These are phyloP conservation scores for Mylabris phalerata DNA, from an alignment of 1,140 invertebrate genomes.

Conservation along the genomic window DNA sequence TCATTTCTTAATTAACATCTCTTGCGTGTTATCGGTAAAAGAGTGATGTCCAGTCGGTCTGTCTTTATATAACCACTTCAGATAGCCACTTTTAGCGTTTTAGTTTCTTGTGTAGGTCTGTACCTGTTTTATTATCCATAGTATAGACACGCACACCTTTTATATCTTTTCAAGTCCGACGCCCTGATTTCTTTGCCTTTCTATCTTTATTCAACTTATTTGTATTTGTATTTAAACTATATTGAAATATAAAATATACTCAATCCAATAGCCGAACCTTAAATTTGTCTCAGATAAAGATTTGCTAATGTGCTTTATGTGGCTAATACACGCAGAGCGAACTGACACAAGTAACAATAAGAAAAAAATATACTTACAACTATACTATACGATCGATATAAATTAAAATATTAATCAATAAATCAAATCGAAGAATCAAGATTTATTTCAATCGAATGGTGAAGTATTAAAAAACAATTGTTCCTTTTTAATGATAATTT, in stretches of 20 bases:
- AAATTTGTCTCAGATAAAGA: slow-evolving; percentile 8
- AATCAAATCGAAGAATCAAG: too few relatives aligned
- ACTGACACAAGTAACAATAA: too few relatives aligned
- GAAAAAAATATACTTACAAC: too few relatives aligned
- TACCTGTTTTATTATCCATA: slow-evolving; percentile 22
- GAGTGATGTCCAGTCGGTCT: slow-evolving; percentile 28
- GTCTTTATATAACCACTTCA: slow-evolving; percentile 1
- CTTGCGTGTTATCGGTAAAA: slow-evolving; percentile 31
- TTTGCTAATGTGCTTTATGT: not conserved
- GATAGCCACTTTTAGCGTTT: slow-evolving; percentile 28
- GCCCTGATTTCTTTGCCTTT: not conserved
- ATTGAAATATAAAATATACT: too few relatives aligned
- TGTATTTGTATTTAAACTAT: too few relatives aligned
- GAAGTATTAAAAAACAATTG: too few relatives aligned
- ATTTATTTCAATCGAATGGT: too few relatives aligned
- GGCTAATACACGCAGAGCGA: too few relatives aligned
- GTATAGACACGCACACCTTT: slow-evolving; percentile 31
- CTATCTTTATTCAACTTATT: too few relatives aligned
- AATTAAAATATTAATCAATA: too few relatives aligned
- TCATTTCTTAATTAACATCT: slow-evolving; percentile 38
- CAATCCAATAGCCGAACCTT: not conserved
- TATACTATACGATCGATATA: too few relatives aligned
- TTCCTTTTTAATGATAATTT: too few relatives aligned
- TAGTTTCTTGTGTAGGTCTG: slow-evolving; percentile 24
- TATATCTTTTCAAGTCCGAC: slow-evolving; percentile 12